These are phyloP conservation scores for Aythya fuligula DNA, from an alignment of 2,797 vertebrate species.

Conservation along the genomic window DNA sequence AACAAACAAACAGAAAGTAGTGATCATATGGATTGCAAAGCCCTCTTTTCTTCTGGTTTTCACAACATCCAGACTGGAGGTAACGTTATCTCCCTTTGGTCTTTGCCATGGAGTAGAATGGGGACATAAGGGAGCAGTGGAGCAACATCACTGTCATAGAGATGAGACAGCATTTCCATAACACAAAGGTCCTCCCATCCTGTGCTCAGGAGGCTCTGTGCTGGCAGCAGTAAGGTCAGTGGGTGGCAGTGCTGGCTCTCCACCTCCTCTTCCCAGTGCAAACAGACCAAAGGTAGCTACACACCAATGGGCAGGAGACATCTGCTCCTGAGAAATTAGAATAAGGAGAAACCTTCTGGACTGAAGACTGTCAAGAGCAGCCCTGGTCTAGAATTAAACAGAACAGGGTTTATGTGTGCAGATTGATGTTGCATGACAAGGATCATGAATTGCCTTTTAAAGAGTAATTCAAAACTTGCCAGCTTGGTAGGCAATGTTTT, in stretches of 20 bases:
- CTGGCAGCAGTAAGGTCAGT: background rate
- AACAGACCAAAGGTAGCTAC: background rate
- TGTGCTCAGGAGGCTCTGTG: background rate
- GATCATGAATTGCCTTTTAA: background rate
- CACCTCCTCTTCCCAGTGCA: background rate
- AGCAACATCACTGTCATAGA: background rate
- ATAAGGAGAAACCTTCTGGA: background rate
- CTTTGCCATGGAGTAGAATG: background rate
- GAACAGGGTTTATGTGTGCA: background rate
- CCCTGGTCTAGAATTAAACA: background rate
- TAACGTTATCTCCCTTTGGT: background rate
- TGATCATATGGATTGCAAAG: background rate
- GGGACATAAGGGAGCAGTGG: background rate
- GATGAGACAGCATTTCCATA: background rate
- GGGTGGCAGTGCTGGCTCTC: background rate
- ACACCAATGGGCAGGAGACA: background rate
- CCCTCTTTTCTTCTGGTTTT: background rate
- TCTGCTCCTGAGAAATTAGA: background rate
- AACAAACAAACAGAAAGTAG: background rate
- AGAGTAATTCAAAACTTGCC: background rate
- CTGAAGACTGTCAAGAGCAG: background rate
- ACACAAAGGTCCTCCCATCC: rapidly evolving
- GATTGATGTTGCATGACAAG: background rate
- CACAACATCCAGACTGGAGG: background rate
- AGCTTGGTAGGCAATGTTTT: background rate